A percentile compares a stretch with the other conserved stretches of the same genome.
Evolutionary conservation across 2,113 vertebrate species (phyloP).

Genomic region (Mirounga angustirostris): DNA sequence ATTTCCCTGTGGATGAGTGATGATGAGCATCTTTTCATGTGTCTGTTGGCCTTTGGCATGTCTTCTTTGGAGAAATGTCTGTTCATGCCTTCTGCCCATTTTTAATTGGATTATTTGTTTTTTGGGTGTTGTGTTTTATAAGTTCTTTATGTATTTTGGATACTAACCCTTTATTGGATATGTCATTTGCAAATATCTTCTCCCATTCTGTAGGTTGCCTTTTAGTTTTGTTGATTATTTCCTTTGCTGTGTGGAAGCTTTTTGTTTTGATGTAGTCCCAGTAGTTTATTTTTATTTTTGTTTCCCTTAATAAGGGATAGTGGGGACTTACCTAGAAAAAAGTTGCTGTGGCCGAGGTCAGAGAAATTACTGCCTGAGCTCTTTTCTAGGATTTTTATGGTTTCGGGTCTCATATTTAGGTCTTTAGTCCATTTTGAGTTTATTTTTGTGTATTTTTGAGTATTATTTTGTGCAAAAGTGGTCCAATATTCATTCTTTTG

Average conservation of each 20-base stretch:
- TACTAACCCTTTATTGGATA: not conserved
- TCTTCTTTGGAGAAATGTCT: not conserved
- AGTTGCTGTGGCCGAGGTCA: not conserved
- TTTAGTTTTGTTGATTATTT: not conserved
- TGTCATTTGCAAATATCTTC: not conserved
- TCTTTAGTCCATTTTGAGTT: not conserved
- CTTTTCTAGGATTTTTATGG: not conserved
- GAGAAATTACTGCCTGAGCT: not conserved
- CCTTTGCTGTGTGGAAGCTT: not conserved
- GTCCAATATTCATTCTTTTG: not conserved
- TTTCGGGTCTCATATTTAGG: not conserved
- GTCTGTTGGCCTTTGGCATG: not conserved
- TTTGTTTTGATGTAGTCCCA: not conserved
- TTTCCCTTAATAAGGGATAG: not conserved
- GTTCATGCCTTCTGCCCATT: not conserved
- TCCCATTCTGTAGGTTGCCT: not conserved
- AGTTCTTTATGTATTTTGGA: not conserved
- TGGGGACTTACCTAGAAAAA: not conserved
- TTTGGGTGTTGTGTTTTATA: not conserved
- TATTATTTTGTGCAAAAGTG: not conserved
- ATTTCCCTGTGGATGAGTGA: not conserved
- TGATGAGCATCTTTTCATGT: not conserved
- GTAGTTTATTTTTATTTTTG: not conserved
- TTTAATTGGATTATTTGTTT: not conserved
- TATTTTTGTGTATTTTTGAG: not conserved